Evolutionary conservation across 1,140 invertebrate species (phyloP), one percentile per base, ranked within the genome.

Genomic region (Theocolax elegans): DNA sequence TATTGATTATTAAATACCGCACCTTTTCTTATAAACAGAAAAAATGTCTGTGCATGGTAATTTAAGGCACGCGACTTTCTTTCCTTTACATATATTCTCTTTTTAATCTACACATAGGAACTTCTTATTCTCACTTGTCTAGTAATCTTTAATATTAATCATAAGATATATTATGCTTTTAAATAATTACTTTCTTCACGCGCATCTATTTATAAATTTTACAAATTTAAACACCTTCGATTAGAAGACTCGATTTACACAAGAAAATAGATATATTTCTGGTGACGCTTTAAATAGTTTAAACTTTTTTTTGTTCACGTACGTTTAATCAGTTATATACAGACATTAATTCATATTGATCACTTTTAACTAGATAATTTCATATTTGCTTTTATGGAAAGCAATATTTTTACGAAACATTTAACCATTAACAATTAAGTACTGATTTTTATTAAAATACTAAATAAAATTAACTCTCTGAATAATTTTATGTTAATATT

Each of bases 131-230:
- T 15, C 3, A 19, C 17, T 31, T 54, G n/a, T n/a, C n/a, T n/a
- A n/a, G n/a, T n/a, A n/a, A n/a, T 58, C 7, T 53, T 23, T 23
- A 23, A 23, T 49, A 12, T 12, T 27, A 53, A 31, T 31, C 9
- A 51, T n/a, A 46, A 53, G 10, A 23, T 63, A 64, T 53, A 35
- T 38, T 40, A 42, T 59, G 1, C 7, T 17, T 21, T 46, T 64
- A 51, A 53, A 64, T 64, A 51, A 27, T 53, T 10, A 27, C 53
- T 54, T 1, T n/a, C n/a, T n/a, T 17, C 27, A 35, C 19, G 49
- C 12, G 15, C 12, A 53, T 65, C 51, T 25, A 53, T 53, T n/a
- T 23, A 48, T 63, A 40, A 40, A 51, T 13, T 29, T 25, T 42
- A 65, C 35, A 42, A 29, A 9, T 42, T 21, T 65, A 15, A 29